These are phyloP conservation scores for Theretra japonica DNA, from an alignment of 2,888 invertebrate genomes.

Conservation along the genomic window DNA sequence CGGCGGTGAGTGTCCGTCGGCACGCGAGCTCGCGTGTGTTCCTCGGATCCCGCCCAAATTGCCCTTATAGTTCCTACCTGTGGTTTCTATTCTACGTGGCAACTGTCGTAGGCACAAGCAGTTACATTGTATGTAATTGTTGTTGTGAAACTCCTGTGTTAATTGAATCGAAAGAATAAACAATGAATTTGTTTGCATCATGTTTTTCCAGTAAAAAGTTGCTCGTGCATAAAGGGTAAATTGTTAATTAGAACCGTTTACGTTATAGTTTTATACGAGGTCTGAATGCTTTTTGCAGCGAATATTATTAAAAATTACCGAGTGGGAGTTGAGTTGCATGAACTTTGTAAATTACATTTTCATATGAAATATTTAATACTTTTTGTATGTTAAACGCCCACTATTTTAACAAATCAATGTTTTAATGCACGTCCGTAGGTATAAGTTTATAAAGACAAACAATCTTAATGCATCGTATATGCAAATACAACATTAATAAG, in stretches of 20 bases:
- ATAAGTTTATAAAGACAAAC: background rate
- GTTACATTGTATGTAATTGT: conserved; percentile 47
- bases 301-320: background rate
- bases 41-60: conserved; percentile 56
- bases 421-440: background rate
- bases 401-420: conserved; percentile 2
- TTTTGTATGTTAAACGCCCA: conserved; percentile 2
- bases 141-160: conserved; percentile 32
- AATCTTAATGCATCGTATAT: conserved; percentile 19
- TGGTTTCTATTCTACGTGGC: conserved; percentile 50
- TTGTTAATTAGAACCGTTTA: background rate
- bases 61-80: conserved; percentile 53
- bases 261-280: background rate
- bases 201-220: conserved; percentile 2
- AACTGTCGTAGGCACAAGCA: conserved; percentile 44
- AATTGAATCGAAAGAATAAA: conserved; percentile 33
- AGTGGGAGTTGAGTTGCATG: background rate
- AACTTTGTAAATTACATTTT: background rate
- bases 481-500: conserved; percentile 16
- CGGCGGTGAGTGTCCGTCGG: conserved; percentile 63
- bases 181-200: conserved; percentile 17
- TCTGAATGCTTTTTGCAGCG: background rate
- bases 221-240: background rate
- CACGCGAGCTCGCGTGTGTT: conserved; percentile 76
- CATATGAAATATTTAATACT: background rate